Conservation (phyloP, 2,888 invertebrate species). For the Athalia cordata region DNA sequence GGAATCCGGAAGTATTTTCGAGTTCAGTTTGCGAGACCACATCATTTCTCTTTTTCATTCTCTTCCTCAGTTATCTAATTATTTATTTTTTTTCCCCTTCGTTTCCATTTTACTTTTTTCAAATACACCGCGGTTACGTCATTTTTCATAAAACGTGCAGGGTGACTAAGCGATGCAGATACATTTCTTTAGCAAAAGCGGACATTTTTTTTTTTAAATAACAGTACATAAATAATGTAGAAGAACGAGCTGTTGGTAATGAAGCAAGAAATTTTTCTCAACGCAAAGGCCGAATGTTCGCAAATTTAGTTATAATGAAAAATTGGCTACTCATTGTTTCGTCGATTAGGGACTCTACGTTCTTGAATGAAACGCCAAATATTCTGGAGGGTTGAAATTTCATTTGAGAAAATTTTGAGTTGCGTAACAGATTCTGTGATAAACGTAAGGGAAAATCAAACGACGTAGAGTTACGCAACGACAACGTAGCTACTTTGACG, state of each 20-base stretch:
- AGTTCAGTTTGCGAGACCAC: not conserved
- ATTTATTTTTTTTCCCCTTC: not conserved
- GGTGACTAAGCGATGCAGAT: not conserved
- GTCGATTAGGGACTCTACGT: too few relatives aligned
- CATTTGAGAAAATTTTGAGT: slow-evolving; percentile 1
- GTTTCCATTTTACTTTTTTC: not conserved
- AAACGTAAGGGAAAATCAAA: not conserved
- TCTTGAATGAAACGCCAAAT: slow-evolving; percentile 9
- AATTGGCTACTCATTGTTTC: too few relatives aligned
- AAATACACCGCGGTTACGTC: not conserved
- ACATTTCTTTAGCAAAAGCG: not conserved
- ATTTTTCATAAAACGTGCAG: too few relatives aligned
- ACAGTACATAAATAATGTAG: too few relatives aligned
- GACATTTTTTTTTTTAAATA: not conserved
- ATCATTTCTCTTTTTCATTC: not conserved
- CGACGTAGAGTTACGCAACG: not conserved
- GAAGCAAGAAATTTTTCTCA: too few relatives aligned
- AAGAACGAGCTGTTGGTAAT: too few relatives aligned
- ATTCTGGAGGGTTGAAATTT: slow-evolving; percentile 11
- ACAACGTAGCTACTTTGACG: not conserved
- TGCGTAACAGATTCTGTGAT: slow-evolving; percentile 4
- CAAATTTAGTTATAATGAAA: too few relatives aligned
- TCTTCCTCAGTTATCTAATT: not conserved
- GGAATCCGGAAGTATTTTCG: slow-evolving; percentile 17
- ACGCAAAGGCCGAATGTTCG: too few relatives aligned